These are phyloP conservation scores for Lota lota DNA, from an alignment of 2,113 vertebrate genomes.

Conservation along the genomic window DNA sequence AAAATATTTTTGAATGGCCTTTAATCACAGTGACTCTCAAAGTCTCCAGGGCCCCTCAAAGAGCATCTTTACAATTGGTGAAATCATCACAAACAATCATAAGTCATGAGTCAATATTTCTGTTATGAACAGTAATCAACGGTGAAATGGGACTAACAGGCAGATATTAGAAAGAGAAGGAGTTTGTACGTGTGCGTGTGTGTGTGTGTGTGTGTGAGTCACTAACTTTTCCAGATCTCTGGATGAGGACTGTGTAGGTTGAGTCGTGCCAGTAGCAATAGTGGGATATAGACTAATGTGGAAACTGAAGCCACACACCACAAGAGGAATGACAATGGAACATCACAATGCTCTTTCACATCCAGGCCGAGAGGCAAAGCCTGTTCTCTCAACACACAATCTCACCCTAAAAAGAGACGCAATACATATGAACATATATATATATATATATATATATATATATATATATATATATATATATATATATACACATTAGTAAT, in stretches of 20 bases:
- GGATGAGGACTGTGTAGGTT: slow-evolving; percentile 45
- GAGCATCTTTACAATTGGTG: slow-evolving; percentile 15
- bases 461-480: slow-evolving; percentile 17
- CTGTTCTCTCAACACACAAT: slow-evolving; percentile 46
- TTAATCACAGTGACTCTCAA: not conserved
- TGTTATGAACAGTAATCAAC: slow-evolving; percentile 41
- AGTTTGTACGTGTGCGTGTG: slow-evolving; percentile 63
- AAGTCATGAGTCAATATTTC: slow-evolving; percentile 18
- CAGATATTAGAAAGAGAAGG: slow-evolving; percentile 48
- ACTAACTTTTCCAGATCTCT: slow-evolving; percentile 79
- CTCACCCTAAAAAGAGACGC: slow-evolving; percentile 21
- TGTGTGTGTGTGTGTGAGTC: slow-evolving; percentile 69
- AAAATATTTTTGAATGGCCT: not conserved
- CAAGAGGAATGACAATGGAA: slow-evolving; percentile 67
- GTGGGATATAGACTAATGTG: slow-evolving; percentile 70
- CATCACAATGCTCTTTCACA: slow-evolving; percentile 43
- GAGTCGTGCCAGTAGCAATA: slow-evolving; percentile 72
- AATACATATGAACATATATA: slow-evolving; percentile 25
- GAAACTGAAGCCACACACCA: slow-evolving; percentile 73
- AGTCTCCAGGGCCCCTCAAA: not conserved
- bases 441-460: no score
- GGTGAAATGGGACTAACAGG: slow-evolving; percentile 41
- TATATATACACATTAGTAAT: slow-evolving; percentile 13
- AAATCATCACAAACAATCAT: slow-evolving; percentile 13
- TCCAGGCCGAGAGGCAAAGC: slow-evolving; percentile 28